Base-by-base conservation (phyloP, 2,888 invertebrate species). In the Polyommatus icarus region DNA sequence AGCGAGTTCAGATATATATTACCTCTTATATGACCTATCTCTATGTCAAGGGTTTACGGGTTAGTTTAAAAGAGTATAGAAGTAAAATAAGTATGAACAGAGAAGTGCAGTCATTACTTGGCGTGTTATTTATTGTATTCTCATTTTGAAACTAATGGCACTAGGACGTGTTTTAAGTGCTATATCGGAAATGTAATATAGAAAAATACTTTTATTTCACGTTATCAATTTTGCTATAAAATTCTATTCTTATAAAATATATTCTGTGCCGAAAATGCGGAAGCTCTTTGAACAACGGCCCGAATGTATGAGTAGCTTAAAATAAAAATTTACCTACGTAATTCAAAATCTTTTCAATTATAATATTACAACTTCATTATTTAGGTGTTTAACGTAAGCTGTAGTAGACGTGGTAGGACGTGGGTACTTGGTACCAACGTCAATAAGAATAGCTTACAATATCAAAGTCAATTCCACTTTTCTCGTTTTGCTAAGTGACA, bases 401-500 rank as follows among this genome's bases (percentile, higher is more conserved):
- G 54, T 54, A 46, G 46, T 20, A 24, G 12, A 24, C 3, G n/a
- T 61, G 24, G 24, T 61, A 10, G 20, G 10, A 6, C 6, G 15
- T 67, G 29, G 67, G 15, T 29, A 29, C 12, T 29, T 15, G 12
- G 29, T 67, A 32, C 32, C 67, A 29, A 15, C 32, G 29, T 15
- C 15, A 32, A 32, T 67, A 67, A 67, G 67, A 24, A 67, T 6
- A 29, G 15, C 29, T 67, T 29, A 29, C 72, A 72, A 40, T 72
- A 72, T 72, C 36, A 72, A 72, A 72, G 36, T 20, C 36, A 40
- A 72, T 20, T 72, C 72, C 72, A 72, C n/a, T 72, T 72, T 72
- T 72, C 72, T 40, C 40, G 72, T 72, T 75, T 12, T 75, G 75
- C 67, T 67, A 67, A 67, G 67, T 54, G 75, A 75, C 46, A 54